Base-by-base conservation (phyloP, 2,113 vertebrate species). In the Euleptes europaea region DNA sequence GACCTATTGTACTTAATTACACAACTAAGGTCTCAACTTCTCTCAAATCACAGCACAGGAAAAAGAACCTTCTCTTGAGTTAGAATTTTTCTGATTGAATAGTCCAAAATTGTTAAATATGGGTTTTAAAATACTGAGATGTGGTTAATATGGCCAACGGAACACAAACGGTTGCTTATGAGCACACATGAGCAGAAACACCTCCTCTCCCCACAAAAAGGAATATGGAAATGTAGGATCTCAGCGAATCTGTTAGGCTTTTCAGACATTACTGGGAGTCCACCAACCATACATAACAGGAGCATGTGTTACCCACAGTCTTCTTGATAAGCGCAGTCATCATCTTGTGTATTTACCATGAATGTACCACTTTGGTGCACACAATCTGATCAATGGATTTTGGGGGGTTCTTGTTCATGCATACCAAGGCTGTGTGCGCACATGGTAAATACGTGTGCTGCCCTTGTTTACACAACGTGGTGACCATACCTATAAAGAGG, bases 1-100 rank as follows among this genome's bases (percentile, higher is more conserved):
- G 83, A 84, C 83, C 80, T 88, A 78, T 84, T 90, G 86, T 92
- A 87, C 91, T 95, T 94, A 94, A 92, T 94, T 95, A 94, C 84
- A 90, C 85, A 92, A 88, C 82, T 73, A 88, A 80, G 69, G 91
- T 88, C 88, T 89, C 88, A 85, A 85, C 91, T 91, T 91, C 63
- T 87, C 93, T 90, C 90, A 91, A 94, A 91, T 91, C 90, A 91
- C 70, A 72, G 76, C 72, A 90, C 28, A 71, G 38, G 19, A 77
- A 84, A 49, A 33, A 40, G 47, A 67, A 33, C 66, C 40, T 60
- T 17, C 57, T 71, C 66, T 42, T 33, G 23, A 23, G 19, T 44
- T 35, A 67, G 75, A n/a, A 44, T 17, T 78, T 60, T 44, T 44
- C 51, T 33, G 31, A 76, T 76, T 35, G 9, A 49, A 35, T 71